Conservation (phyloP, 2,888 invertebrate species). For the Nemapogon koenigi region DNA sequence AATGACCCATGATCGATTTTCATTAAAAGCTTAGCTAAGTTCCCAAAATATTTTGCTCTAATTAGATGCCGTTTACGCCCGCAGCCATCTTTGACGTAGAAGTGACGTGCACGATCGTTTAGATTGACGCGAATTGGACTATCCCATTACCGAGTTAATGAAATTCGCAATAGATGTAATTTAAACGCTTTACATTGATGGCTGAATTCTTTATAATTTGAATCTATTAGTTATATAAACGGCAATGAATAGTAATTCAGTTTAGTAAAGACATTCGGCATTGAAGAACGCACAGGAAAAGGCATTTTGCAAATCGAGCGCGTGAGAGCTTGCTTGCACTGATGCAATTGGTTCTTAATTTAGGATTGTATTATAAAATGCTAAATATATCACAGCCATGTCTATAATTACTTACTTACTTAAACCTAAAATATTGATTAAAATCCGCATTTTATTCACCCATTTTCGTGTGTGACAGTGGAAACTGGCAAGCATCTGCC, state of each 20-base stretch:
- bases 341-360: neutral
- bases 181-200: neutral
- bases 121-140: slow-evolving; percentile 37
- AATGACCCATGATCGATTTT: no score
- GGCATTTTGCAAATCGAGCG: slow-evolving; percentile 1
- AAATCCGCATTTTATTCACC: no score
- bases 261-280: neutral
- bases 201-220: neutral
- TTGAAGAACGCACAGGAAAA: neutral
- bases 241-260: no score
- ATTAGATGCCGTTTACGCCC: slow-evolving; percentile 25
- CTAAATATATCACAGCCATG: no score
- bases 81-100: slow-evolving; percentile 44
- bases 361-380: neutral
- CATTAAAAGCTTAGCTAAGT: slow-evolving; percentile 3
- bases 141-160: slow-evolving; percentile 16
- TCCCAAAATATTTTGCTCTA: slow-evolving; percentile 33
- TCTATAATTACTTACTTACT: no score
- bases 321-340: neutral
- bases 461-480: no score
- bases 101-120: slow-evolving; percentile 35
- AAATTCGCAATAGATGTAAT: neutral
- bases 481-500: no score
- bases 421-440: no score
- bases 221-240: no score